phyloP scores from a whole-genome alignment of 2,113 vertebrate species.

The Nettapus auritus region DNA sequence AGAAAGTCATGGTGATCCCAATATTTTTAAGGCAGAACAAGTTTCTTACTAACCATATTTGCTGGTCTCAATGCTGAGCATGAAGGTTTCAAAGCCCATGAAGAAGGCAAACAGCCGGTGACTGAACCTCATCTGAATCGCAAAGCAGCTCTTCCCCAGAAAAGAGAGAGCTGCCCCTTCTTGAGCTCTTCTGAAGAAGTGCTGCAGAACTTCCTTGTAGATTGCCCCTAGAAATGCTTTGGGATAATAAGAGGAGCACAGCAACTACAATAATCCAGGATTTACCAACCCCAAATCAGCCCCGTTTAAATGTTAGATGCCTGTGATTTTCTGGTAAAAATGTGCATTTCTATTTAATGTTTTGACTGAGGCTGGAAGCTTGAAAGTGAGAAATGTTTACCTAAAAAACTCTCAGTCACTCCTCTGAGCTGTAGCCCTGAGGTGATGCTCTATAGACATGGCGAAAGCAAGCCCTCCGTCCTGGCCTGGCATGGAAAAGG shows the following conservation, averaged over 20 bases:
- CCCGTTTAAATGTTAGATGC: background rate
- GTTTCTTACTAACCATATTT: background rate
- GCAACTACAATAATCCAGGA: background rate
- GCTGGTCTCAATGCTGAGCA: background rate
- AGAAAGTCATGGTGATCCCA: background rate
- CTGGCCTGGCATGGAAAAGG: background rate
- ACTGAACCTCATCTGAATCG: background rate
- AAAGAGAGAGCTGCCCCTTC: background rate
- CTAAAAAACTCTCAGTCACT: background rate
- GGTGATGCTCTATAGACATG: background rate
- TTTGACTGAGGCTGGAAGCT: background rate
- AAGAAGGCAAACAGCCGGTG: background rate
- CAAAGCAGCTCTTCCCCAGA: background rate
- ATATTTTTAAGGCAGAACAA: background rate
- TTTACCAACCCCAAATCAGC: background rate
- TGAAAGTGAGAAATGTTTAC: conserved; percentile 35
- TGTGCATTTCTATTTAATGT: background rate
- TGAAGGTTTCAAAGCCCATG: background rate
- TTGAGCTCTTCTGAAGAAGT: background rate
- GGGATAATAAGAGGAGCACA: background rate
- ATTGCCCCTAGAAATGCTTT: background rate
- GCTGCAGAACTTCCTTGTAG: background rate
- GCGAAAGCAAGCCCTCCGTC: background rate
- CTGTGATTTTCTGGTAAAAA: background rate
- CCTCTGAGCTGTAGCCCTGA: background rate